Evolutionary conservation across 2,797 vertebrate genomes (phyloP).

Genomic region (Knipowitschia caucasica): DNA sequence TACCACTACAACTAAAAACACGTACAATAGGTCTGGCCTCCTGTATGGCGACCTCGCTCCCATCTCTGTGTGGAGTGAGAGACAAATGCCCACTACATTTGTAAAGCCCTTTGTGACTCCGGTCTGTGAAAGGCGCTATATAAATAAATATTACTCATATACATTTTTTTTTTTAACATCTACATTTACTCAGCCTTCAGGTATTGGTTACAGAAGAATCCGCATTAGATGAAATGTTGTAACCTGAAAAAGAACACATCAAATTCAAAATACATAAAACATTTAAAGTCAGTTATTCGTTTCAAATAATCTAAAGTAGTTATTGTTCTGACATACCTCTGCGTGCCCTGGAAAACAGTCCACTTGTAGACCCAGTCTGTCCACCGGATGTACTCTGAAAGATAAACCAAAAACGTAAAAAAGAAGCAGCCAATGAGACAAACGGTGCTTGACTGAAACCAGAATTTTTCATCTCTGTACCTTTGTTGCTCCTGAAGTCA

Average conservation of each 20-base stretch:
- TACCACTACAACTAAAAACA: too few relatives aligned
- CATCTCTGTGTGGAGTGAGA: too few relatives aligned
- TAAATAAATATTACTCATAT: too few relatives aligned
- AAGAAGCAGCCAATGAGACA: not conserved
- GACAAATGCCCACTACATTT: too few relatives aligned
- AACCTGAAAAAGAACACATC: conserved; percentile 39
- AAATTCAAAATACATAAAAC: too few relatives aligned
- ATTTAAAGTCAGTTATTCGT: not conserved
- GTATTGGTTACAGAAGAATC: conserved; percentile 5
- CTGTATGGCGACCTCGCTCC: too few relatives aligned
- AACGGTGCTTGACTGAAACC: not conserved
- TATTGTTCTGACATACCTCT: conserved; percentile 37
- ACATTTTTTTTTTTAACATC: not conserved
- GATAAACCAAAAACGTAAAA: not conserved
- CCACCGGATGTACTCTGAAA: conserved; percentile 47
- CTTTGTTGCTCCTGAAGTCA: conserved; percentile 26
- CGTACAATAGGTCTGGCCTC: too few relatives aligned
- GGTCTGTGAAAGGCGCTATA: too few relatives aligned
- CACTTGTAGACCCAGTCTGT: conserved; percentile 41
- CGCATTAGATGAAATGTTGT: conserved; percentile 30
- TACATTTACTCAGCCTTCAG: conserved; percentile 6
- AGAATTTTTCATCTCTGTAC: conserved; percentile 41
- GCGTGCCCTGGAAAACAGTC: conserved; percentile 24
- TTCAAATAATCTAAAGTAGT: too few relatives aligned
- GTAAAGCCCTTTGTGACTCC: too few relatives aligned